Evolutionary conservation across 2,888 invertebrate genomes (phyloP), one percentile per base, ranked within the genome.

Genomic region (Drosophila trichaetosa): DNA sequence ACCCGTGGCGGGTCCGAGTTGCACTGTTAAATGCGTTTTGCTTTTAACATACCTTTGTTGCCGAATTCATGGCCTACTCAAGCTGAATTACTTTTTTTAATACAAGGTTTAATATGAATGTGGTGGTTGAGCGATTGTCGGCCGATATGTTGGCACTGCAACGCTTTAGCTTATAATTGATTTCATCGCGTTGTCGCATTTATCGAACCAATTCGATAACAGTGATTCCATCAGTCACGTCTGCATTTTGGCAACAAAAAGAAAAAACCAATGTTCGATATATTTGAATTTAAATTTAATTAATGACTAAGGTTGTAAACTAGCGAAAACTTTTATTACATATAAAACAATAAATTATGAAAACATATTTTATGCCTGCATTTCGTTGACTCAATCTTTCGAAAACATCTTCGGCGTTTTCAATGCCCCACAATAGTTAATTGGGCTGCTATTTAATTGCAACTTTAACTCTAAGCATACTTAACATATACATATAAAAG

Each of bases 41-140:
- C 38, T 51, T 51, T 60, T 66, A 68, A 90, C 91, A 82, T 86
- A 93, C 93, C 91, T 93, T 93, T 81, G 92, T 93, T 80, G 93
- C 93, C 74, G 93, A 93, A 89, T 93, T 93, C 93, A 93, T 93
- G 76, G 82, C 87, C 75, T 61, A 76, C 75, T 77, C 70, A 70
- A 76, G 27, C 54, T 68, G 63, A 81, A 74, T 68, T 31, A 69
- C 65, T 84, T 74, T 64, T 84, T 80, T 88, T 79, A 76, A 78
- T 79, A 79, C 68, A 79, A 79, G 61, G 48, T 61, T 79, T 69
- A 79, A 76, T 78, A 69, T 63, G 48, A 36, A 36, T 29, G 79
- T 79, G 79, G 79, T 58, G 80, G 79, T 54, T 36, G 29, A 63
- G 8, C 74, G 79, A 77, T 54, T 56, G 5, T 2, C n/a, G 8